These are phyloP conservation scores for Fragum fragum DNA, from an alignment of 2,888 invertebrate species.

Conservation along the genomic window DNA sequence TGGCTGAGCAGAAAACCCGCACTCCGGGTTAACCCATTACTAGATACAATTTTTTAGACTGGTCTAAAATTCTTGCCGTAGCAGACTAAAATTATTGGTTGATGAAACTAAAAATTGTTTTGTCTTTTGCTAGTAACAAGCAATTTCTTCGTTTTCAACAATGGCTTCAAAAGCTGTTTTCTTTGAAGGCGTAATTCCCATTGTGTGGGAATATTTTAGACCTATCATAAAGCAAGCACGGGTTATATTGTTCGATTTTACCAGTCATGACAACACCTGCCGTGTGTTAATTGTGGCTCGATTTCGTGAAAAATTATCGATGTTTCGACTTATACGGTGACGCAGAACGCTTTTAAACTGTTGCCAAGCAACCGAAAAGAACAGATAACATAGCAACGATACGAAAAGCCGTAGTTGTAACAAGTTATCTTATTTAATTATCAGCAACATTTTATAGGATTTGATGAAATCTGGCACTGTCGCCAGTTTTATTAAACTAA, in stretches of 20 bases:
- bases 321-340: neutral
- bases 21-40: too few relatives aligned
- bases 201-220: too few relatives aligned
- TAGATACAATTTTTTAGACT: too few relatives aligned
- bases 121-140: too few relatives aligned
- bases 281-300: neutral
- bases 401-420: neutral
- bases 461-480: neutral
- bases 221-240: neutral
- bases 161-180: too few relatives aligned
- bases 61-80: too few relatives aligned
- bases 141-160: too few relatives aligned
- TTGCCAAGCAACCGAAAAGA: constrained; percentile 14
- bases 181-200: too few relatives aligned
- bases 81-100: too few relatives aligned
- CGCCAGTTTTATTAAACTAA: neutral
- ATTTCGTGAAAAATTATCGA: neutral
- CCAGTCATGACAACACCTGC: neutral
- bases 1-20: too few relatives aligned
- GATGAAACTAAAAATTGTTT: too few relatives aligned
- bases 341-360: neutral
- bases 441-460: constrained; percentile 3
- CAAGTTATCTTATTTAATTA: constrained; percentile 6
- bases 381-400: constrained; percentile 7
- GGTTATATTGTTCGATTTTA: neutral